Conservation (phyloP, 2,797 vertebrate species). For the Sebastiscus albofasciatus region DNA sequence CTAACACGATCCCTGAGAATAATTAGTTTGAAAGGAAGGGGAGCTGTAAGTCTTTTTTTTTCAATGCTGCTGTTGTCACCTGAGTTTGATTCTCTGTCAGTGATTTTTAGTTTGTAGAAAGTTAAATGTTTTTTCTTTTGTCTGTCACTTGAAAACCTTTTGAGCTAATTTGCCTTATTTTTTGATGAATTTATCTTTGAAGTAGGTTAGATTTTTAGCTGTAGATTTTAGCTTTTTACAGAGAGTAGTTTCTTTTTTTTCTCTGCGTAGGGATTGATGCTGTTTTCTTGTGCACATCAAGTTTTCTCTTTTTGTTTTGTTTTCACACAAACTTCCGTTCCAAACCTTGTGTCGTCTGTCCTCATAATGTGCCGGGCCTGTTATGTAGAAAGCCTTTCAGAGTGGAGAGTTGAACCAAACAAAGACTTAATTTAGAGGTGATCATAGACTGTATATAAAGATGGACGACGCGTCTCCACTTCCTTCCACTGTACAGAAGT, state of each 20-base stretch:
- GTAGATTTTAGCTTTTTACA: conserved; percentile 68
- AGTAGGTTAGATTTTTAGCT: conserved; percentile 72
- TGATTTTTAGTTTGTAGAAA: conserved; percentile 73
- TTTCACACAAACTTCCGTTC: conserved; percentile 55
- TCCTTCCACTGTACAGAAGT: no score
- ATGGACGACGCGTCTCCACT: no score
- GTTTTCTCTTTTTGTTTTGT: conserved; percentile 29
- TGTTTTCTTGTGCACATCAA: conserved; percentile 62
- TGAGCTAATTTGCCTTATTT: conserved; percentile 74
- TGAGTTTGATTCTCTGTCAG: conserved; percentile 72
- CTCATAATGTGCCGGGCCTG: conserved; percentile 31
- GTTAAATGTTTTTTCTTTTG: conserved; percentile 53
- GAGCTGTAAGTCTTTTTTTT: conserved; percentile 72
- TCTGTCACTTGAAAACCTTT: conserved; percentile 77
- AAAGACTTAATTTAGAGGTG: conserved; percentile 13
- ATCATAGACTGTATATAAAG: no score
- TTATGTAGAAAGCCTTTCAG: conserved; percentile 45
- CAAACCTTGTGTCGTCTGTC: conserved; percentile 46
- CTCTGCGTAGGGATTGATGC: conserved; percentile 54
- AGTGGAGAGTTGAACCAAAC: conserved; percentile 53
- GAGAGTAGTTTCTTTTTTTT: conserved; percentile 57
- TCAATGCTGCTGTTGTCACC: conserved; percentile 84
- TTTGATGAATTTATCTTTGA: conserved; percentile 72
- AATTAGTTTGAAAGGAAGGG: conserved; percentile 56
- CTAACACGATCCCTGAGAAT: conserved; percentile 58